A percentile compares a stretch with the other conserved stretches of the same genome.
Evolutionary conservation across 2,113 vertebrate genomes (phyloP).

Genomic region (Passer domesticus): DNA sequence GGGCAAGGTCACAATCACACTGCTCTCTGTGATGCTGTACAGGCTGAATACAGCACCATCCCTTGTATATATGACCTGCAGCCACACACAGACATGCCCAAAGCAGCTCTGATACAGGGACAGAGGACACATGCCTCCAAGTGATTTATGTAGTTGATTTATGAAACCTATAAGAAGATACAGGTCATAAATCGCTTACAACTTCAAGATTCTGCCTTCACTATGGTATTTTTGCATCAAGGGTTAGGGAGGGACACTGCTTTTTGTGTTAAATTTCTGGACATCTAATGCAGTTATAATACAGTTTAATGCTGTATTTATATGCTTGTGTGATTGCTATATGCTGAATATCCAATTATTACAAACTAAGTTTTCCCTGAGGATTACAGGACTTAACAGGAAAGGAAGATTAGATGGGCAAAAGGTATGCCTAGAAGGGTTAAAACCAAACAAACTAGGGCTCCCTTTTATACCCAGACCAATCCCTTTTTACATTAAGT

Average conservation of each 20-base stretch:
- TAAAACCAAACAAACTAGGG: not conserved
- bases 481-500: not conserved
- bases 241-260: not conserved
- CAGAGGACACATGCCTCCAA: not conserved
- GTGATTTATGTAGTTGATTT: not conserved
- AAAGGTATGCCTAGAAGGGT: not conserved
- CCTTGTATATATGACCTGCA: not conserved
- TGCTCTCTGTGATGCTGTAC: not conserved
- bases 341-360: not conserved
- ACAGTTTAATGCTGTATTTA: not conserved
- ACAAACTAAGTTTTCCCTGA: not conserved
- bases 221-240: not conserved
- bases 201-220: not conserved
- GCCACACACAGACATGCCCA: fast-evolving
- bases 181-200: not conserved
- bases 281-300: not conserved
- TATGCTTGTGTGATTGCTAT: not conserved
- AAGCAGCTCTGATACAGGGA: not conserved
- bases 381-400: not conserved
- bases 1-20: not conserved
- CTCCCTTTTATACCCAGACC: not conserved
- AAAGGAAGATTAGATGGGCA: not conserved
- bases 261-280: not conserved
- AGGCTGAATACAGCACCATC: not conserved
- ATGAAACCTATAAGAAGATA: not conserved